Conservation (phyloP, 2,888 invertebrate species). For the Chromoteleia sp. region DNA sequence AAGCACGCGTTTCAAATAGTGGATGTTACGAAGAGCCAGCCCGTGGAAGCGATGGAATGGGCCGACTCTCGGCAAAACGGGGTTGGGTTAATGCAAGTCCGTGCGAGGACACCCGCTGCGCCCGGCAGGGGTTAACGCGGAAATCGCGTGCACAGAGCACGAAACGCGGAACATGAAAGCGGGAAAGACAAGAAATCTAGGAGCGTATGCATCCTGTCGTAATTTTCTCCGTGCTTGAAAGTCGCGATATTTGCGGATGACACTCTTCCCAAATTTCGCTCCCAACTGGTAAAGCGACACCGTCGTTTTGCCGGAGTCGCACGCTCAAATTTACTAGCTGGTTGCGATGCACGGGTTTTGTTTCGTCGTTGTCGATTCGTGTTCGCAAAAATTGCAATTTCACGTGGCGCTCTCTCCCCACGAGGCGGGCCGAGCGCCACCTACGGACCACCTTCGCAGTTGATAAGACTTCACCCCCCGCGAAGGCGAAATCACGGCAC, state of each 20-base stretch:
- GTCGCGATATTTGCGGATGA: constrained; percentile 30
- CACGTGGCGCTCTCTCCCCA: no score
- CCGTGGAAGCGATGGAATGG: constrained; percentile 64
- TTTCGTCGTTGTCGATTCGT: constrained; percentile 2
- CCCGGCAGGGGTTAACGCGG: constrained; percentile 83
- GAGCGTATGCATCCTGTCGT: constrained; percentile 54
- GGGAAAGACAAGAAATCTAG: constrained; percentile 64
- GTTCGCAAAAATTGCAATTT: constrained; percentile 26
- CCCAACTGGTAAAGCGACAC: neutral
- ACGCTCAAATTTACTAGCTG: neutral
- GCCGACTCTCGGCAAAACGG: constrained; percentile 69
- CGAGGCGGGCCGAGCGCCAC: constrained; percentile 34
- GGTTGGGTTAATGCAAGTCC: constrained; percentile 80
- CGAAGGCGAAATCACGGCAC: constrained; percentile 58
- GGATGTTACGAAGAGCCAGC: constrained; percentile 63
- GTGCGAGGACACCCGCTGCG: constrained; percentile 82
- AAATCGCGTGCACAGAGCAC: constrained; percentile 81
- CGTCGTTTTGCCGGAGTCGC: no score
- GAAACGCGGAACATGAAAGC: constrained; percentile 61
- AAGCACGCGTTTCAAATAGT: constrained; percentile 72
- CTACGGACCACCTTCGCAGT: constrained; percentile 53
- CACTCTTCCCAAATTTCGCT: constrained; percentile 20
- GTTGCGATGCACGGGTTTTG: neutral
- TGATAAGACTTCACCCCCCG: constrained; percentile 67
- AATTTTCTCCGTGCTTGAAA: constrained; percentile 33